A percentile compares a stretch with the other conserved stretches of the same genome.
These are phyloP conservation scores for Lycia hirtaria DNA, from an alignment of 2,888 invertebrate species.

Conservation along the genomic window DNA sequence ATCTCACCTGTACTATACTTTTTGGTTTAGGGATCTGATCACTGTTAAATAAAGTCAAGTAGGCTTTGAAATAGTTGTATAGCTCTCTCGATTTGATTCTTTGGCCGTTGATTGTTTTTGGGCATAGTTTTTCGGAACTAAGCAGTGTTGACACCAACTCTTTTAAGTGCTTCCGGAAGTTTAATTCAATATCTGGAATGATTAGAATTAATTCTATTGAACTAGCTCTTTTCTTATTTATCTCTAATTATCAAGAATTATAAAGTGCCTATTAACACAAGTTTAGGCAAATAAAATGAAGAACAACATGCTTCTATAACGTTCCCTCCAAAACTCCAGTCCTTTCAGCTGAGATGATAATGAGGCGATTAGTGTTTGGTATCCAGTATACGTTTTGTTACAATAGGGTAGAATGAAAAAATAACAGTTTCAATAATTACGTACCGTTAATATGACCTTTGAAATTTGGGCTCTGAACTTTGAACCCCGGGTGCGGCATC, in stretches of 20 bases:
- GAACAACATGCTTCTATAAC: too few species aligned
- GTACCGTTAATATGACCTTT: conserved; percentile 30
- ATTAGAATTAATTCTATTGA: too few species aligned
- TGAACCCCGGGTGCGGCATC: conserved; percentile 41
- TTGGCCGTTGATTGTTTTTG: conserved; percentile 19
- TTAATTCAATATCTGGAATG: conserved; percentile 10
- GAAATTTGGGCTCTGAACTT: conserved; percentile 21
- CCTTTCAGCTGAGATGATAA: too few species aligned
- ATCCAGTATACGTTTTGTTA: too few species aligned
- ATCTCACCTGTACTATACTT: conserved; percentile 22
- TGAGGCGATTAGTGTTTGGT: too few species aligned
- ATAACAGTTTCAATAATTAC: too few species aligned
- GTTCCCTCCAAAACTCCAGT: too few species aligned
- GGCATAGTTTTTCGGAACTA: conserved; percentile 3
- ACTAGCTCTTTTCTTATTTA: too few species aligned
- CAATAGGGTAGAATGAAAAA: too few species aligned
- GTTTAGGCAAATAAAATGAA: too few species aligned
- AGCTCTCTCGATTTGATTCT: conserved; percentile 15
- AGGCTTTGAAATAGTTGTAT: conserved; percentile 22
- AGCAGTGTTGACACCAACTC: conserved; percentile 7
- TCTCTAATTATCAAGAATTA: too few species aligned
- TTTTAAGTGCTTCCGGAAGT: conserved; percentile 9
- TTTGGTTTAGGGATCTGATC: conserved; percentile 19
- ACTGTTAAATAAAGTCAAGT: conserved; percentile 25
- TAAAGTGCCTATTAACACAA: too few species aligned